Evolutionary conservation across 2,113 vertebrate genomes (phyloP), one percentile per base, ranked within the genome.

Genomic region (Zeus faber): DNA sequence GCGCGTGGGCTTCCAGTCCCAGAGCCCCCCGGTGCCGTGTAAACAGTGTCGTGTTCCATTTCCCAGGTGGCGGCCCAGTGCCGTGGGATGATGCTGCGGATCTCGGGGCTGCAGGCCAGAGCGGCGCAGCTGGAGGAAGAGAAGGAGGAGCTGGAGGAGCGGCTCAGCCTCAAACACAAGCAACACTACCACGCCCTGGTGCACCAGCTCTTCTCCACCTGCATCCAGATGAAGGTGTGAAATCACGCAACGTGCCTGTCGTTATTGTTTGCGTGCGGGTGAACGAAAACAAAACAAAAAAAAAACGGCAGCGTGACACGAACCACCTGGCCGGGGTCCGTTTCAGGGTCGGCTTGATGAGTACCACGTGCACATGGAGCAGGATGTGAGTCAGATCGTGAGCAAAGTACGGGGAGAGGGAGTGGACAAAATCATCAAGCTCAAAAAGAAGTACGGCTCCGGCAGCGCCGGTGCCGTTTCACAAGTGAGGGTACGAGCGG

Each of bases 191-290:
- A 91, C 67, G 64, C 73, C 1, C 71, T 92, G 65, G 79, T 88
- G 17, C 65, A 16, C 54, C 87, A 84, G 6, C 58, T 92, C 33
- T 87, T 91, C 70, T 54, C 59, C 44, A 75, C 79, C 39, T 89
- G 86, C 72, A 56, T 90, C 62, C 76, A 76, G 54, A 77, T 92
- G n/a, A 90, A 93, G 88, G 90, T 91, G 53, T 31, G n/a, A n/a
- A n/a, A n/a, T n/a, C n/a, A n/a, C n/a, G n/a, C n/a, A n/a, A n/a
- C n/a, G n/a, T n/a, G n/a, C n/a, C n/a, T n/a, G n/a, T n/a, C n/a
- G n/a, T n/a, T n/a, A n/a, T n/a, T n/a, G n/a, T n/a, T n/a, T n/a
- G n/a, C n/a, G n/a, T n/a, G n/a, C n/a, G n/a, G n/a, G n/a, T n/a
- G n/a, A n/a, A n/a, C n/a, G n/a, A n/a, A n/a, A n/a, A n/a, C n/a